phyloP scores from a whole-genome alignment of 2,113 vertebrate species.

The Nothocercus nigrocapillus region DNA sequence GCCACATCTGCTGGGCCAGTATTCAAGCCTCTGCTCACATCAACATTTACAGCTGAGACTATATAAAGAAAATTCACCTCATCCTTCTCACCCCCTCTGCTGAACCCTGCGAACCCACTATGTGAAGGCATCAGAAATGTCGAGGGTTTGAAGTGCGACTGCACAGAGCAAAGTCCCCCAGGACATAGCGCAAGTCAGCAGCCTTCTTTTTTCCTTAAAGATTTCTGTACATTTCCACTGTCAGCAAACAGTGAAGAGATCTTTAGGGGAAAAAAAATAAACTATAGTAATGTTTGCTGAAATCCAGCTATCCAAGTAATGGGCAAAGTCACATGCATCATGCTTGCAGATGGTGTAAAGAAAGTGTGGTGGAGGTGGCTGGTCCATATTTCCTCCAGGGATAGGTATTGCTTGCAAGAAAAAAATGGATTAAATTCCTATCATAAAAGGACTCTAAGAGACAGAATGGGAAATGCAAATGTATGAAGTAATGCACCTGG shows the following conservation, averaged over 20 bases:
- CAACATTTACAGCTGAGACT: neutral
- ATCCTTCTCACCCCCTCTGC: neutral
- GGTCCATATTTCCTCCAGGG: neutral
- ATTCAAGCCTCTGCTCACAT: neutral
- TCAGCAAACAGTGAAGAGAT: neutral
- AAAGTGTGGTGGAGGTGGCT: neutral
- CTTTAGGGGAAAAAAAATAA: neutral
- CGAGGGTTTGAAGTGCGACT: neutral
- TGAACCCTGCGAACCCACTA: neutral
- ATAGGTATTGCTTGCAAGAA: neutral
- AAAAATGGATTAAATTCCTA: neutral
- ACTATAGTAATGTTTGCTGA: neutral
- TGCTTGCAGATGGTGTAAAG: neutral
- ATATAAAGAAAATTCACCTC: constrained; percentile 10
- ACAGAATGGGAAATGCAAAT: neutral
- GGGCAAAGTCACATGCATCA: neutral
- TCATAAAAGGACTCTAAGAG: neutral
- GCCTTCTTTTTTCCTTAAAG: neutral
- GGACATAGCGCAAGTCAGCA: neutral
- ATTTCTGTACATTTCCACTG: neutral
- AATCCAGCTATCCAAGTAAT: neutral
- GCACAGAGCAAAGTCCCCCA: neutral
- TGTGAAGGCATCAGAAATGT: neutral
- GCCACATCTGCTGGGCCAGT: neutral
- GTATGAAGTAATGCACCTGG: neutral